Percentiles rank a stretch among this genome's conserved stretches.
These are phyloP conservation scores for Achatina immaculata DNA, from an alignment of 1,140 invertebrate species.

Conservation along the genomic window DNA sequence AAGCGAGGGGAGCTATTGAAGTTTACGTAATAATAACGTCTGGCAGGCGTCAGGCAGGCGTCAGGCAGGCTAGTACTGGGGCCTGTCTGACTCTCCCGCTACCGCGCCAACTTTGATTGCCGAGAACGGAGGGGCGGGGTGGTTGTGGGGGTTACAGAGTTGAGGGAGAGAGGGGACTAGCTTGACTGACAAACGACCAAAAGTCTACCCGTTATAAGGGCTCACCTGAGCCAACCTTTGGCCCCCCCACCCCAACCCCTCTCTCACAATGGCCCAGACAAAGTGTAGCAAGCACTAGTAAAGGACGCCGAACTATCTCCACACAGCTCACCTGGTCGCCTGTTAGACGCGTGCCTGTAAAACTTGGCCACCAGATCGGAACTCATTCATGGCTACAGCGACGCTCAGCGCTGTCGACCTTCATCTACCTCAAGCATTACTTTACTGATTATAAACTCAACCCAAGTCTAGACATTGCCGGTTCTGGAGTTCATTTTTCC, in stretches of 20 bases:
- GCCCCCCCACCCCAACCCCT: not conserved
- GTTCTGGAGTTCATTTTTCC: not conserved
- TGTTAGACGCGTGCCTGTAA: conserved; percentile 6
- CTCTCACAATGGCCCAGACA: too few species aligned
- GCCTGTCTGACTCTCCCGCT: not conserved
- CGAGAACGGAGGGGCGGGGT: not conserved
- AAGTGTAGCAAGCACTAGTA: not conserved
- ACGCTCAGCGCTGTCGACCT: not conserved
- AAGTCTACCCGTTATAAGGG: not conserved
- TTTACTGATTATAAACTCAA: not conserved
- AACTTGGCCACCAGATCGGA: not conserved
- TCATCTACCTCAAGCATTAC: not conserved
- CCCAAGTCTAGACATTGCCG: not conserved
- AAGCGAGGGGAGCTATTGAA: conserved; percentile 7
- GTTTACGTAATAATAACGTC: conserved; percentile 5
- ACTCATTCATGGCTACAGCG: not conserved
- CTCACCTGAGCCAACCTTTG: not conserved
- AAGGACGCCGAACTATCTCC: not conserved
- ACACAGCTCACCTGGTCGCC: not conserved
- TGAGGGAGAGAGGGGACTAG: not conserved
- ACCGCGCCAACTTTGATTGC: conserved; percentile 1
- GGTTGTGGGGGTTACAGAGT: too few species aligned
- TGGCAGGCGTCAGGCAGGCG: not conserved
- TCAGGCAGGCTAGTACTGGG: too few species aligned
- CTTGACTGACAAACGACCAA: conserved; percentile 5